Conservation (phyloP, 1,140 invertebrate genomes). For the Subanguina moxae region DNA sequence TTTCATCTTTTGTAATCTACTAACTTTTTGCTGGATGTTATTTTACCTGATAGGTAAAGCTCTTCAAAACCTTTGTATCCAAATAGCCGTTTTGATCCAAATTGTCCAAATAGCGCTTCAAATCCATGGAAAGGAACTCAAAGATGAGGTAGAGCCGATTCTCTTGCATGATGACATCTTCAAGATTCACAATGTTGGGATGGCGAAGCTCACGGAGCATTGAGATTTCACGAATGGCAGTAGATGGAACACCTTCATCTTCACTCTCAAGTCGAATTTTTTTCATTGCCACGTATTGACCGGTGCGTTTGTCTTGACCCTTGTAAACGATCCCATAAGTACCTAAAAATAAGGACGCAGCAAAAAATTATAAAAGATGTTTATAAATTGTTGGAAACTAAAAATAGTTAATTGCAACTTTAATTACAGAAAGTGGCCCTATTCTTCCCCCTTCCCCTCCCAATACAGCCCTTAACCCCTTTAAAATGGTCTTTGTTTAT, state of each 20-base stretch:
- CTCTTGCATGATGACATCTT: constrained; percentile 80
- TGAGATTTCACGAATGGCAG: constrained; percentile 88
- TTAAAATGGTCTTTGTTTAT: too few species aligned
- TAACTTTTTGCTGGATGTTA: neutral
- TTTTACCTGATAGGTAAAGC: constrained; percentile 69
- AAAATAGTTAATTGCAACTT: too few species aligned
- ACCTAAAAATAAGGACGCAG: constrained; percentile 63
- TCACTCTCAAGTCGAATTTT: constrained; percentile 85
- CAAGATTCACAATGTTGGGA: constrained; percentile 82
- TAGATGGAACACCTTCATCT: constrained; percentile 87
- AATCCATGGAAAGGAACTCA: constrained; percentile 94
- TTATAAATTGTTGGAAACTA: too few species aligned
- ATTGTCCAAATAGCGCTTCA: constrained; percentile 93
- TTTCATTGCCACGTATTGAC: constrained; percentile 87
- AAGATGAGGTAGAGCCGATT: constrained; percentile 77
- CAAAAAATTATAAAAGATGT: neutral
- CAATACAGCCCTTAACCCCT: too few species aligned
- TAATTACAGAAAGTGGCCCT: too few species aligned
- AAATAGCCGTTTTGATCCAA: constrained; percentile 63
- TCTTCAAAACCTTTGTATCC: constrained; percentile 37
- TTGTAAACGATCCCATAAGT: constrained; percentile 92
- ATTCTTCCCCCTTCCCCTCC: too few species aligned
- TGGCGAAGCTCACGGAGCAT: constrained; percentile 84
- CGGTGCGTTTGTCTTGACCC: constrained; percentile 78
- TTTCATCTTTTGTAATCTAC: neutral